phyloP scores from a whole-genome alignment of 1,140 invertebrate species.

The Zelostemma sp. region DNA sequence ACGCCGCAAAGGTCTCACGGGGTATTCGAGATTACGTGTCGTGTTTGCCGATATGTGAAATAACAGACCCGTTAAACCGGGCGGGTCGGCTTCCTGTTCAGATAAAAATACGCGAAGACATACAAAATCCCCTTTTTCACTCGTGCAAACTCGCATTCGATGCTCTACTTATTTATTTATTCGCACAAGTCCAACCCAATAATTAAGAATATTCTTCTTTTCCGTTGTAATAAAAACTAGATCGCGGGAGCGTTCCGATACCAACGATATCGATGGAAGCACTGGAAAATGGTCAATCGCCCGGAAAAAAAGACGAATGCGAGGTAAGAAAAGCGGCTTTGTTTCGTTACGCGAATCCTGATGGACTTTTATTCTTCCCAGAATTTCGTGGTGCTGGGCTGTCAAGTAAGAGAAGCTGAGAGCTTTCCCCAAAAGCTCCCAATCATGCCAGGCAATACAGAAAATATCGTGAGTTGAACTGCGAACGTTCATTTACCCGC shows the following conservation, averaged over 20 bases:
- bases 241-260: conserved; percentile 15
- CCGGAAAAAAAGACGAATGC: conserved; percentile 18
- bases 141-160: too few relatives aligned
- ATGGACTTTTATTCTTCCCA: conserved; percentile 21
- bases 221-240: conserved; percentile 4
- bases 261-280: conserved; percentile 20
- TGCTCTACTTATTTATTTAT: too few relatives aligned
- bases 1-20: conserved; percentile 20
- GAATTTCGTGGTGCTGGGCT: conserved; percentile 50
- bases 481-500: conserved; percentile 4
- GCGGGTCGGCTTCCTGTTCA: conserved; percentile 34
- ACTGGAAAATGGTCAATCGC: conserved; percentile 11
- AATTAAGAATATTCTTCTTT: too few relatives aligned
- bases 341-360: neutral
- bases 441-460: conserved; percentile 6
- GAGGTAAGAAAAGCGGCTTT: conserved; percentile 21
- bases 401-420: conserved; percentile 25
- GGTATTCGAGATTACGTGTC: conserved; percentile 23
- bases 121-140: too few relatives aligned
- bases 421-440: neutral
- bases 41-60: conserved; percentile 35
- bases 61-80: conserved; percentile 31
- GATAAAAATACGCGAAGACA: too few relatives aligned
- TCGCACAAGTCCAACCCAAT: too few relatives aligned
- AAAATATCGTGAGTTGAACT: conserved; percentile 27